phyloP scores from a whole-genome alignment of 2,888 invertebrate species.

The Argynnis bischoffii region DNA sequence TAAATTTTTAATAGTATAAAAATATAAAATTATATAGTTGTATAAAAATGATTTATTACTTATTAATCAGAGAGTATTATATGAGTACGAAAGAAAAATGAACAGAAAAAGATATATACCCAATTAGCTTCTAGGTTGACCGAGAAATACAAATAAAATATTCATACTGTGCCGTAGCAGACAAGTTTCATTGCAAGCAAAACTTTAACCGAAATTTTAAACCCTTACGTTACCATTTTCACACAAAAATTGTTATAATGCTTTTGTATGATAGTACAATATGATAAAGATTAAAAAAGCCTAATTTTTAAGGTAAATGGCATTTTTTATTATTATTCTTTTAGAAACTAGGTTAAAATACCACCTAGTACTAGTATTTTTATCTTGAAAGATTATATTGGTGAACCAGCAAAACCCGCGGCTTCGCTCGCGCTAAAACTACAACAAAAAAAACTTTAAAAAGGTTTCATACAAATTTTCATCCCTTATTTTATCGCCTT shows the following conservation, averaged over 20 bases:
- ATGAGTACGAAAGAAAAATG: slow-evolving; percentile 5
- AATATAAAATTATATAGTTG: not conserved
- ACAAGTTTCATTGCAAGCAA: slow-evolving; percentile 29
- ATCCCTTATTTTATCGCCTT: too few relatives aligned
- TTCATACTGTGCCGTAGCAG: slow-evolving; percentile 36
- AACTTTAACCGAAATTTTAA: slow-evolving; percentile 26
- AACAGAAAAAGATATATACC: slow-evolving; percentile 43
- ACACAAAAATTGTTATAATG: slow-evolving; percentile 16
- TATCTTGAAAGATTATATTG: too few relatives aligned
- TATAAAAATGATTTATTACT: slow-evolving; percentile 1
- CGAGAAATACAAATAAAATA: slow-evolving; percentile 48
- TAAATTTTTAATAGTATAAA: too few relatives aligned
- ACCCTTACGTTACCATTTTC: slow-evolving; percentile 9
- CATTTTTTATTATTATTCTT: too few relatives aligned
- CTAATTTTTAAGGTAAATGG: too few relatives aligned
- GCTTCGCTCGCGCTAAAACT: too few relatives aligned
- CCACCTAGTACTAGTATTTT: too few relatives aligned
- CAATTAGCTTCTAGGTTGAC: slow-evolving; percentile 48
- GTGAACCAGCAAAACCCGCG: too few relatives aligned
- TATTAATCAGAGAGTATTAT: not conserved
- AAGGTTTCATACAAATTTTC: too few relatives aligned
- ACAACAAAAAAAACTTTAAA: too few relatives aligned
- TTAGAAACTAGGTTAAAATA: too few relatives aligned
- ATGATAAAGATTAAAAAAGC: not conserved
- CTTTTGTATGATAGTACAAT: too few relatives aligned